Evolutionary conservation across 2,888 invertebrate genomes (phyloP), one percentile per base, ranked within the genome.

Genomic region (Drosophila fungiperda): DNA sequence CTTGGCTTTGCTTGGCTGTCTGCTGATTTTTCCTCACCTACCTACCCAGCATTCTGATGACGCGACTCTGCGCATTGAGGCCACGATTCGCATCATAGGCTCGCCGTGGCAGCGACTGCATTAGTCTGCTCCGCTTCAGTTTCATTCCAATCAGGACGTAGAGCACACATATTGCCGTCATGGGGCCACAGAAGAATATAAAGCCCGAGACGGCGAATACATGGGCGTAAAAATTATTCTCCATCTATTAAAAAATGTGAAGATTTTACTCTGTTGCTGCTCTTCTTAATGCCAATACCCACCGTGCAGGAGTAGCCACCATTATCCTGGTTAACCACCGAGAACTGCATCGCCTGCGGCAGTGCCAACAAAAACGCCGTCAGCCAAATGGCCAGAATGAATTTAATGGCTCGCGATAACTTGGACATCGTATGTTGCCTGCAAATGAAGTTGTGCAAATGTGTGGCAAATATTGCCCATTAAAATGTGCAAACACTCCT

Each of bases 101-200:
- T 48, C 92, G 93, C 66, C 95, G 94, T 78, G 95, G 95, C 52
- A 94, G 92, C 1, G 95, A 94, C 75, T 95, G 95, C 84, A 96
- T 93, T 76, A 95, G 93, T 23, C 95, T 93, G 40, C 96, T 95
- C 55, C 95, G 95, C 63, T 95, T 94, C 77, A 97, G 93, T 91
- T 96, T 96, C 52, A 96, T 92, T 1, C 96, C 97, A 85, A 97
- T 96, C 78, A 96, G 93, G 62, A 96, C 95, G 90, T 98, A 98
- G 73, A 98, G 94, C 75, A 97, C 96, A 38, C 96, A 95, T 91
- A 98, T 97, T 72, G 97, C 94, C 38, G 96, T 96, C 97, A 98
- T 97, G 2, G 98, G 98, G 50, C 96, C 95, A 45, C 97, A 95
- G 92, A 98, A 98, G 93, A 98, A 97, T 87, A 97, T 93, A 90